phyloP scores from a whole-genome alignment of 35 echinoderm and acorn worm genomes.

The Eucidaris tribuloides region DNA sequence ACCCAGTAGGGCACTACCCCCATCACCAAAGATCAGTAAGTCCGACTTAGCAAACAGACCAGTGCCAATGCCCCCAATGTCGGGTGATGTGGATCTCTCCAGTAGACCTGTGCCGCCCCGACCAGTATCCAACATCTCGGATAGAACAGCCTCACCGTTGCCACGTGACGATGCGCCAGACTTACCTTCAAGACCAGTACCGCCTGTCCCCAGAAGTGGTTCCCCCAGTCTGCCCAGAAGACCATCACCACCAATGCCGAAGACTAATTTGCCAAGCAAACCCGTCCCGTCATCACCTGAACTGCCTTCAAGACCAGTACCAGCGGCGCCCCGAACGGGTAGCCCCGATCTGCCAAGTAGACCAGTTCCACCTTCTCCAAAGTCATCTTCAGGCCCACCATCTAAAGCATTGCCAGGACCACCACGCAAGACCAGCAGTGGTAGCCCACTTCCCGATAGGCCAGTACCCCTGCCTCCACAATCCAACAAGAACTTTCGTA shows the following conservation, averaged over 20 bases:
- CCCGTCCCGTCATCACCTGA: constrained; percentile 22
- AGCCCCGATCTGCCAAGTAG: neutral
- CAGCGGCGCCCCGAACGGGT: neutral
- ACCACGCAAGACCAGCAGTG: neutral
- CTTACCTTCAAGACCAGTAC: constrained; percentile 1
- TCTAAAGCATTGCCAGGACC: neutral
- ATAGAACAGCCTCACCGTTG: no score
- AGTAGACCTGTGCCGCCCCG: no score
- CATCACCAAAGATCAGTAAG: neutral
- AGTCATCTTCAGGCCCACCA: neutral
- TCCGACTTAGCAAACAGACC: neutral
- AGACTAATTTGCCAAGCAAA: neutral
- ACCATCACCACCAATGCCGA: constrained; percentile 17
- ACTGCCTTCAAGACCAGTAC: neutral
- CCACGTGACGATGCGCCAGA: no score
- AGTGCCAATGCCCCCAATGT: neutral
- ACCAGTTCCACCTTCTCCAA: neutral
- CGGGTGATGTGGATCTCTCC: no score
- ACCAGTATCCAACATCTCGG: no score
- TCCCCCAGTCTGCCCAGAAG: neutral
- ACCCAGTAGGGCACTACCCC: neutral
- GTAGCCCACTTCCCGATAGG: neutral
- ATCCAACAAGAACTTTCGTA: neutral
- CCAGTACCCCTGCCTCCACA: neutral
- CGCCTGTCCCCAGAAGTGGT: neutral